These are phyloP conservation scores for Camponotus pennsylvanicus DNA, from an alignment of 1,140 invertebrate species.

Conservation along the genomic window DNA sequence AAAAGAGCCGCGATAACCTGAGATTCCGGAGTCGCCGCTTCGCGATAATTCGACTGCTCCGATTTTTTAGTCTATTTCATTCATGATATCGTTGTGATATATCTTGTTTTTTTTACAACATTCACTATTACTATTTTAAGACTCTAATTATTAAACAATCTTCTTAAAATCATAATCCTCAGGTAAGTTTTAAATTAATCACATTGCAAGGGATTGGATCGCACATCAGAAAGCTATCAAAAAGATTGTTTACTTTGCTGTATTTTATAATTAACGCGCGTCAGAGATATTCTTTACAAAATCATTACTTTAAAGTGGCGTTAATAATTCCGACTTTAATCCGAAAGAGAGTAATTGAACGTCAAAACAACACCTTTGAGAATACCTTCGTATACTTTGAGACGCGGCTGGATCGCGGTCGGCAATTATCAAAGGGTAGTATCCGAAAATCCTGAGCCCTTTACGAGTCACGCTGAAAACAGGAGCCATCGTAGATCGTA, in stretches of 20 bases:
- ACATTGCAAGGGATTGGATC: not conserved
- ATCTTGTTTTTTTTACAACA: not conserved
- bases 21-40: not conserved
- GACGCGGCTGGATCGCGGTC: constrained; percentile 65
- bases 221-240: not conserved
- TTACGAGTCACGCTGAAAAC: constrained; percentile 83
- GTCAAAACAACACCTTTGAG: constrained; percentile 73
- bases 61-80: not conserved
- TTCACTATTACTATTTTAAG: not conserved
- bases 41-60: not conserved
- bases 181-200: not conserved
- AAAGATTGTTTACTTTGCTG: not conserved
- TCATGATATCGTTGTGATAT: not conserved
- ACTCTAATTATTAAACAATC: not conserved
- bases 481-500: constrained; percentile 82
- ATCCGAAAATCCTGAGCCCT: constrained; percentile 58
- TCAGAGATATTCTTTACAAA: not conserved
- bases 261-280: not conserved
- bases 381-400: constrained; percentile 39
- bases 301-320: not conserved
- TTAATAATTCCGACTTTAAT: not conserved
- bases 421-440: constrained; percentile 80
- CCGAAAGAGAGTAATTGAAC: constrained; percentile 66
- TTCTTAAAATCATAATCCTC: not conserved
- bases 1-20: constrained; percentile 9